Percentiles rank a stretch among this genome's conserved stretches.
Evolutionary conservation across 1,140 invertebrate genomes (phyloP).

Genomic region (Psilanteris sp.): DNA sequence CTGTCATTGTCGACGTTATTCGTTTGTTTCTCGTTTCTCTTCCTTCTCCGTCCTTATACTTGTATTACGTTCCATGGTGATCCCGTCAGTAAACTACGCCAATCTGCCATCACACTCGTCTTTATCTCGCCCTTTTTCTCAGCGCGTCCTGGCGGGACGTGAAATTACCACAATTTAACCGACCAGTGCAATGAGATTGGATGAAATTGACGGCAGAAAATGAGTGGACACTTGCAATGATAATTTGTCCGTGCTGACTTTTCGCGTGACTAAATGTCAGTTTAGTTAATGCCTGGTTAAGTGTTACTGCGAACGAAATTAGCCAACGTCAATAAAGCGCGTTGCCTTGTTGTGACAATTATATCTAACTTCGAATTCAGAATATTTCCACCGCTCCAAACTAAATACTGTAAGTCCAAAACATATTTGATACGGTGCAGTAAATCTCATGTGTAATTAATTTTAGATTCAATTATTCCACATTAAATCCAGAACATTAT

Average conservation of each 20-base stretch:
- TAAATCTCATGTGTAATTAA: no score
- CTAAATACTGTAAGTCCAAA: no score
- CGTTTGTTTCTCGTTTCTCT: slow-evolving; percentile 53
- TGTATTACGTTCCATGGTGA: slow-evolving; percentile 24
- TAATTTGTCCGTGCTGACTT: slow-evolving; percentile 56
- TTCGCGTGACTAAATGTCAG: slow-evolving; percentile 61
- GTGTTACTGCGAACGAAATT: slow-evolving; percentile 47
- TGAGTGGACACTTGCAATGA: slow-evolving; percentile 56
- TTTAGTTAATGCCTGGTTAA: slow-evolving; percentile 50
- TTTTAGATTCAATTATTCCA: no score
- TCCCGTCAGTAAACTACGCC: slow-evolving; percentile 25
- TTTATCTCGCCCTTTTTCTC: slow-evolving; percentile 41
- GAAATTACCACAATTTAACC: slow-evolving; percentile 62
- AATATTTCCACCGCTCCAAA: no score
- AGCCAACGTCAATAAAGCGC: slow-evolving; percentile 26
- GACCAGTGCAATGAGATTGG: slow-evolving; percentile 49
- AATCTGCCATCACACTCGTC: slow-evolving; percentile 24
- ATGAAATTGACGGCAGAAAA: slow-evolving; percentile 57
- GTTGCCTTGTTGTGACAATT: slow-evolving; percentile 32
- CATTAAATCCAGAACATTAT: no score
- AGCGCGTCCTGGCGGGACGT: slow-evolving; percentile 45
- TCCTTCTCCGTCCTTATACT: slow-evolving; percentile 39
- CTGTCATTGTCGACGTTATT: slow-evolving; percentile 74
- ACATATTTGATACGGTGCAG: no score
- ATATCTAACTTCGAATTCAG: slow-evolving; percentile 2